Evolutionary conservation across 1,140 invertebrate species (phyloP), one percentile per base, ranked within the genome.

Genomic region (Mya arenaria): DNA sequence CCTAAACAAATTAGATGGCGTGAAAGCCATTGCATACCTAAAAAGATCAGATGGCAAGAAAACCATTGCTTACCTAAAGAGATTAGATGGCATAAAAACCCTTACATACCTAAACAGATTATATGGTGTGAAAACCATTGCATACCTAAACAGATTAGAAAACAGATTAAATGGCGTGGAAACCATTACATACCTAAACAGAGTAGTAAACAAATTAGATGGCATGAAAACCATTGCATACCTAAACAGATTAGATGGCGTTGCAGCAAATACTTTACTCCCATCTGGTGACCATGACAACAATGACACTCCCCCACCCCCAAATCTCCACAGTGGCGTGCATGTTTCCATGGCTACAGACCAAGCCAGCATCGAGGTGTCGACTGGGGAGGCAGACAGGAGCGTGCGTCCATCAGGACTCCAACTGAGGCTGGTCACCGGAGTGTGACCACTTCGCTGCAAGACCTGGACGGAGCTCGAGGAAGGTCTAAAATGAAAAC

Each of bases 341-440:
- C 95, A 94, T 44, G 92, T 94, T 86, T 95, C 95, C 90, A 95
- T 95, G 62, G 95, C 94, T 30, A 96, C 95, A 92, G 97, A 95
- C 97, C 97, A 98, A 13, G 97, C 94, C 86, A 92, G 86, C 91
- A 98, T 95, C 39, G 95, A 95, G 0, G 95, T 95, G 93, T 97
- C 96, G 15, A 94, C 94, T 4, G 96, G 94, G 58, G 96, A 96
- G 39, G 95, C 95, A 52, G 96, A 96, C 19, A 96, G 94, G 36
- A 98, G 93, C 25, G 89, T 82, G 66, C 86, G 82, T 19, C 92
- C 91, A 60, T 89, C 84, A 17, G 96, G 95, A 92, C 95, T 95
- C 97, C 97, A 98, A 52, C 95, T 94, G 34, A 98, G 92, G 87
- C 95, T 95, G 19, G 96, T 96, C 6, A 98, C 95, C n/a, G 97